phyloP scores from a whole-genome alignment of 2,113 vertebrate species.

The Rutilus rutilus region DNA sequence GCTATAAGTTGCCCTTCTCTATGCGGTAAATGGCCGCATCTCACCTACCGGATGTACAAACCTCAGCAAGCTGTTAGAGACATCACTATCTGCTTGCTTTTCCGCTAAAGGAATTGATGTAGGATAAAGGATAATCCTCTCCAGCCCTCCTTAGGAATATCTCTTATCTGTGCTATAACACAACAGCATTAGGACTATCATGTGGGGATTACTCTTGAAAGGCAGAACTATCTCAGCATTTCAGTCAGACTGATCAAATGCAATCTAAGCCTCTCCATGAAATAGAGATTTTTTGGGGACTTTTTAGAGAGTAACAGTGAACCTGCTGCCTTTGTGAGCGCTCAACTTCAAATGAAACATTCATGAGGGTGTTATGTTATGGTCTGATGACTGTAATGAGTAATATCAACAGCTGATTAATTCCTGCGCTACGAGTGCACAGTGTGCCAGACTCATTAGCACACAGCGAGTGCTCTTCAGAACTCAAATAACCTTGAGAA shows the following conservation, averaged over 20 bases:
- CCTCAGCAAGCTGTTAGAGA: not conserved
- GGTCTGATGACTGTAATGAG: constrained; percentile 23
- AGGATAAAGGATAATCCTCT: constrained; percentile 31
- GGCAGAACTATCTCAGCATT: constrained; percentile 28
- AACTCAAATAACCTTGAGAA: constrained; percentile 49
- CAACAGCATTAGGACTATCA: constrained; percentile 37
- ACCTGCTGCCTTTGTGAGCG: constrained; percentile 15
- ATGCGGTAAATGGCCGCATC: constrained; percentile 21
- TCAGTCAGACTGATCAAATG: constrained; percentile 28
- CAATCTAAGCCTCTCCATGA: constrained; percentile 33
- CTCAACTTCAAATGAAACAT: constrained; percentile 36
- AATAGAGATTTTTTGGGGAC: constrained; percentile 7
- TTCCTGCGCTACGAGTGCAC: constrained; percentile 9
- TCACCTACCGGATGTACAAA: not conserved
- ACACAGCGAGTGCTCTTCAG: constrained; percentile 31
- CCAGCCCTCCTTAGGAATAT: constrained; percentile 31
- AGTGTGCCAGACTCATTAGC: constrained; percentile 47
- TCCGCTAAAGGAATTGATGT: constrained; percentile 20
- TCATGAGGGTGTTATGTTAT: constrained; percentile 22
- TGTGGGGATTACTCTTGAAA: constrained; percentile 42
- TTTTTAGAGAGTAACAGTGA: constrained; percentile 14
- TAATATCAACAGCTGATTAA: constrained; percentile 39
- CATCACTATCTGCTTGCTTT: constrained; percentile 22
- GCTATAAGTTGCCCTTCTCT: constrained; percentile 13
- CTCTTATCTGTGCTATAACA: constrained; percentile 29